A percentile compares a stretch with the other conserved stretches of the same genome.
Evolutionary conservation across 2,113 vertebrate species (phyloP).

Genomic region (Recurvirostra avosetta): DNA sequence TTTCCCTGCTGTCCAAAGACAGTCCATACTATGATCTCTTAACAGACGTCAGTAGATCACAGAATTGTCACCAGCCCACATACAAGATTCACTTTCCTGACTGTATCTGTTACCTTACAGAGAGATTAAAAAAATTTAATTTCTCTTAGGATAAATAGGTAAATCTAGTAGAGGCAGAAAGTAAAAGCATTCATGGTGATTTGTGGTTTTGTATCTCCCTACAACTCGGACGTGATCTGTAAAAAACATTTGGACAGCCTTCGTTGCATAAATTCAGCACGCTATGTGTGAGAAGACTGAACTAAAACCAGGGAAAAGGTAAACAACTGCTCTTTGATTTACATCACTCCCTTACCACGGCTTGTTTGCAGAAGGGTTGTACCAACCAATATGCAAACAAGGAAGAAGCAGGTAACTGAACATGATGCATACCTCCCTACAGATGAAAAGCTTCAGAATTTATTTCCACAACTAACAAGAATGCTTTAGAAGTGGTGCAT

Average conservation of each 20-base stretch:
- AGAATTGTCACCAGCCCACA: not conserved
- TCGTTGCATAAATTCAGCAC: not conserved
- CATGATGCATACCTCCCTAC: not conserved
- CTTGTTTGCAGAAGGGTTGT: not conserved
- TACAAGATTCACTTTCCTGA: not conserved
- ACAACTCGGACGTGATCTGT: too few species aligned
- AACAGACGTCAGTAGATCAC: not conserved
- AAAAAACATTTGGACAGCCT: not conserved
- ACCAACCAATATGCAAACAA: not conserved
- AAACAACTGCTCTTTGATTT: not conserved
- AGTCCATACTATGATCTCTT: not conserved
- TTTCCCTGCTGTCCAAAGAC: not conserved
- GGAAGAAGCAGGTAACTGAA: not conserved
- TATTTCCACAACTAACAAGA: not conserved
- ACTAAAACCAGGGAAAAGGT: not conserved
- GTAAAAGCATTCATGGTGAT: not conserved
- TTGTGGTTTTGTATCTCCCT: not conserved
- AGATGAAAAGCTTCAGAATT: not conserved
- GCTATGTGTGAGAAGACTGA: not conserved
- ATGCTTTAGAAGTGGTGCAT: not conserved
- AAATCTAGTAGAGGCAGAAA: not conserved
- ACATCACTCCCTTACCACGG: fast-evolving
- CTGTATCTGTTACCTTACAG: not conserved
- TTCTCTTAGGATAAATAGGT: not conserved
- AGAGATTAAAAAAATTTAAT: not conserved